Evolutionary conservation across 2,797 vertebrate genomes (phyloP).

Genomic region (Molossus molossus): DNA sequence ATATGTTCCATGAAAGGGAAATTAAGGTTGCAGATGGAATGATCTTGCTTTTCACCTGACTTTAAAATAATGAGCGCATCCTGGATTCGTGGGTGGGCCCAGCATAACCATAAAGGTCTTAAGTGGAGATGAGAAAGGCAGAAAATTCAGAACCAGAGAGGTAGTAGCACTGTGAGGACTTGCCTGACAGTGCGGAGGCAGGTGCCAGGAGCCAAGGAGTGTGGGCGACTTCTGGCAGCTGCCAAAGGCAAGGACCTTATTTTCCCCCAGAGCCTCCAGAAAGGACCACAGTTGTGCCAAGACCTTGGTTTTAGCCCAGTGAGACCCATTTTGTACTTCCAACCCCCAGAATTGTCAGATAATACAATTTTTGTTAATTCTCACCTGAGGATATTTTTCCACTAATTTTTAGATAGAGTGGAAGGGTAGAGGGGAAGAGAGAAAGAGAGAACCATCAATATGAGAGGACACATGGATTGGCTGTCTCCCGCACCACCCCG

Average conservation of each 20-base stretch:
- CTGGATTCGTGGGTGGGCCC: background rate
- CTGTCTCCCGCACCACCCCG: too few species aligned
- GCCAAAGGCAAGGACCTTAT: background rate
- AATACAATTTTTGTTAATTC: background rate
- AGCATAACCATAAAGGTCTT: too few species aligned
- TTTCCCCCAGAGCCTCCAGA: background rate
- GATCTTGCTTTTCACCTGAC: background rate
- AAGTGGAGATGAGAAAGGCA: background rate
- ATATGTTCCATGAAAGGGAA: background rate
- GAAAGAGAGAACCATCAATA: too few species aligned
- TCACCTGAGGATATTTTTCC: too few species aligned
- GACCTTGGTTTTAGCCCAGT: background rate
- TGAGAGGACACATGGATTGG: too few species aligned
- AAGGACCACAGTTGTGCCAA: background rate
- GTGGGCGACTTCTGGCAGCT: background rate
- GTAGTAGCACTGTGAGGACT: rapidly evolving
- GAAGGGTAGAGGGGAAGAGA: too few species aligned
- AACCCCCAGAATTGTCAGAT: background rate
- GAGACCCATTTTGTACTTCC: background rate
- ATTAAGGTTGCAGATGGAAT: background rate
- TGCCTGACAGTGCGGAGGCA: background rate
- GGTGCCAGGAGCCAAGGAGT: background rate
- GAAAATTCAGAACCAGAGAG: background rate
- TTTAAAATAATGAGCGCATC: background rate
- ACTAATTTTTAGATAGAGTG: too few species aligned